Evolutionary conservation across 2,888 invertebrate species (phyloP), one percentile per base, ranked within the genome.

Genomic region (Rotaria sp.): DNA sequence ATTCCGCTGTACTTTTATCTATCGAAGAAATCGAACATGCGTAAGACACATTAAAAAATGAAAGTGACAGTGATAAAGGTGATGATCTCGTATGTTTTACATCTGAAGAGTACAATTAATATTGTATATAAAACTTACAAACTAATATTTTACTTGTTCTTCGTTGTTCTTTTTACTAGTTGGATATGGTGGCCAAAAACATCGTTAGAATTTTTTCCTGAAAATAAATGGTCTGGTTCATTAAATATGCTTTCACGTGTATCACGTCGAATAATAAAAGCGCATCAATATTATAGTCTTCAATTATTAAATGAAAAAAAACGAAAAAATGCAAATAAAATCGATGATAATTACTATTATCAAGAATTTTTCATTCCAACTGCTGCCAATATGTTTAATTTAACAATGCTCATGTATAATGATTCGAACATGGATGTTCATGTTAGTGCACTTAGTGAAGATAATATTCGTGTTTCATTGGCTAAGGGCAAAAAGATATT

Each of bases 361-460:
- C 75, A 75, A 75, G 75, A 75, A 41, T 75, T 75, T 74, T 21
- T 75, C 11, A 41, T 75, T 41, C 24, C 75, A 18, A 75, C 75
- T 41, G 26, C 21, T 26, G 75, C 8, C 26, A 21, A 41, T 41
- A 75, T 75, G 38, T 38, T 41, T 24, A 75, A 75, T 75, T 41
- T 75, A 41, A 41, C 41, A 11, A 75, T 75, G 38, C 24, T 26
- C 10, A 41, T 75, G 2, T 41, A 75, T 13, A 15, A 41, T 75
- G 21, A 41, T 41, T 41, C 38, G 8, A 41, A 41, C 24, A 30
- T 67, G 30, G 18, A 35, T 30, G 21, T 67, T 21, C 1, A 35
- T 35, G 13, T 67, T 30, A 2, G 0, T 15, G 67, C 15, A 18
- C 30, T 67, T 38, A 75, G 15, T 24, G 75, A 75, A 41, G 30